These are phyloP conservation scores for Rhynchotus rufescens DNA, from an alignment of 2,797 vertebrate genomes.

Conservation along the genomic window DNA sequence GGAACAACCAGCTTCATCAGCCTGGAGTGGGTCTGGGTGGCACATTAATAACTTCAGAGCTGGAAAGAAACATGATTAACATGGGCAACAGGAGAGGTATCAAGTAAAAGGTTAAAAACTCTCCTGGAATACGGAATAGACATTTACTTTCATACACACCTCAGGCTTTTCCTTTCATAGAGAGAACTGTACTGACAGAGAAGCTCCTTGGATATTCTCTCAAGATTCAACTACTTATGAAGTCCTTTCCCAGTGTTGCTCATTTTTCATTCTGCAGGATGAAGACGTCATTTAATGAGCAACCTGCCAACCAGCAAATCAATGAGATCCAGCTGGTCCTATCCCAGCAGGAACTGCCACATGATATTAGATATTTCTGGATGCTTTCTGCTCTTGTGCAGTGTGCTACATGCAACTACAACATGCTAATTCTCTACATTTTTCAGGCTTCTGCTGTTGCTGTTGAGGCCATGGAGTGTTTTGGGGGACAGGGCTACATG, in stretches of 20 bases:
- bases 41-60: background rate
- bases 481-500: conserved; percentile 90
- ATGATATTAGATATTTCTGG: background rate
- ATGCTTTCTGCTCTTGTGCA: background rate
- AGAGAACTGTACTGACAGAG: background rate
- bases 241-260: background rate
- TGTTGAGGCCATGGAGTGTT: conserved; percentile 87
- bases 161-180: background rate
- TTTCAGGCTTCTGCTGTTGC: conserved; percentile 83
- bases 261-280: background rate
- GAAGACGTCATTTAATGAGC: background rate
- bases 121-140: background rate
- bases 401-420: background rate
- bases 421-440: background rate
- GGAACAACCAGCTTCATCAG: background rate
- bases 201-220: background rate
- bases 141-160: background rate
- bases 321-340: background rate
- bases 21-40: background rate
- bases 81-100: fast-evolving
- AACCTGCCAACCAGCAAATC: background rate
- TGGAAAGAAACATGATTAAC: background rate
- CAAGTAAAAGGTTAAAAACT: background rate
- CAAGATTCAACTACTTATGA: background rate
- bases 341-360: background rate